These are phyloP conservation scores for Apodemia mormo DNA, from an alignment of 2,888 invertebrate species.

Conservation along the genomic window DNA sequence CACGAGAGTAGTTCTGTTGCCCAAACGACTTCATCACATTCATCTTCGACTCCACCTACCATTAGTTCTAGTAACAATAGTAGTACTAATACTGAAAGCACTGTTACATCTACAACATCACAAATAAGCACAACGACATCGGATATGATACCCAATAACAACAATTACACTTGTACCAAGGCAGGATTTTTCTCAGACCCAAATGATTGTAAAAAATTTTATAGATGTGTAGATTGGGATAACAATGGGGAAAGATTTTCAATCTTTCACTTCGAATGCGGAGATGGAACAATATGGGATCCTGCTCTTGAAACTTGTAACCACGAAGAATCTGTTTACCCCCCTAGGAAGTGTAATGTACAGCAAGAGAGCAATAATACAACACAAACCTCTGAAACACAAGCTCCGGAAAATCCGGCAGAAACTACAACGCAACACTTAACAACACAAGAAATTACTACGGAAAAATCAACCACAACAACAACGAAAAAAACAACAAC, in stretches of 20 bases:
- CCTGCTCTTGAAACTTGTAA: conserved; percentile 85
- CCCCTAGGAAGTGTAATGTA: conserved; percentile 70
- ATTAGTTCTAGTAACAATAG: conserved; percentile 28
- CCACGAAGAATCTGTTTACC: conserved; percentile 84
- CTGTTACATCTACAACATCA: conserved; percentile 33
- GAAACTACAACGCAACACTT: conserved; percentile 40
- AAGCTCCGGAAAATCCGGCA: conserved; percentile 41
- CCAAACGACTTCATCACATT: conserved; percentile 29
- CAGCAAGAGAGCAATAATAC: conserved; percentile 51
- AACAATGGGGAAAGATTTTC: conserved; percentile 79
- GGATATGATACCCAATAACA: conserved; percentile 51
- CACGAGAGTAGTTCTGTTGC: background rate
- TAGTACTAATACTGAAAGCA: conserved; percentile 32
- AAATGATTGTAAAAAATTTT: conserved; percentile 84
- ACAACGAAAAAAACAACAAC: conserved; percentile 41
- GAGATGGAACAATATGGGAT: conserved; percentile 88
- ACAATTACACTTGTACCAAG: conserved; percentile 69
- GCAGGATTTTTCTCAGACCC: conserved; percentile 84
- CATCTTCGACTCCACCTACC: conserved; percentile 32
- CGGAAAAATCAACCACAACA: conserved; percentile 37
- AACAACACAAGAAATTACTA: conserved; percentile 27
- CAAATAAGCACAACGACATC: conserved; percentile 41
- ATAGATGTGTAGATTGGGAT: conserved; percentile 84
- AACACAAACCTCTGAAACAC: conserved; percentile 35
- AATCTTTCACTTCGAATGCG: conserved; percentile 85